Percentiles rank a stretch among this genome's conserved stretches.
phyloP scores from a whole-genome alignment of 2,113 vertebrate species.

The Origma solitaria region DNA sequence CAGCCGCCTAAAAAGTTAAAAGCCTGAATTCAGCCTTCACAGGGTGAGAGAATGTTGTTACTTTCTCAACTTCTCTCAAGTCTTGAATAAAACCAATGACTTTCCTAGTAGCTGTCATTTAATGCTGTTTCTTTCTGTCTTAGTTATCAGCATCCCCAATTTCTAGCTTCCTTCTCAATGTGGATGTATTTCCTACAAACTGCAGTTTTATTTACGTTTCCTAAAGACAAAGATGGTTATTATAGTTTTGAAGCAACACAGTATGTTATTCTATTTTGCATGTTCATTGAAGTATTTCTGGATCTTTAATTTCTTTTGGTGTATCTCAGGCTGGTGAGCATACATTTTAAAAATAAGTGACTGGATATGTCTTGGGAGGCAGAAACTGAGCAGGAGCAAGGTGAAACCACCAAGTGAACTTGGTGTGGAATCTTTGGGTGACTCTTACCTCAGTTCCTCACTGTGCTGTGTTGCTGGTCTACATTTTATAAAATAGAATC shows the following conservation, averaged over 20 bases:
- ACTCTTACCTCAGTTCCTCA: neutral
- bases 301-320: neutral
- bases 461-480: neutral
- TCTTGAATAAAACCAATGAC: neutral
- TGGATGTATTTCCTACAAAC: neutral
- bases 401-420: neutral
- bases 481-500: neutral
- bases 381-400: neutral
- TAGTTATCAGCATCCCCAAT: neutral
- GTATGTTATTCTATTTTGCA: neutral
- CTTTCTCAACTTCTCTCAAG: neutral
- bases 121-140: accelerated
- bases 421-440: neutral
- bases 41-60: neutral
- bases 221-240: neutral
- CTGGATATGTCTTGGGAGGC: neutral
- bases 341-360: neutral
- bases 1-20: neutral
- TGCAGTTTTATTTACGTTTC: neutral
- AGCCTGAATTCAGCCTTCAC: neutral
- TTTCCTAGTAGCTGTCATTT: neutral
- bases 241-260: neutral
- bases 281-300: neutral
- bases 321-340: neutral
- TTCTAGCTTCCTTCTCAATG: neutral